Evolutionary conservation across 1,140 invertebrate species (phyloP).

Genomic region (Vanessa atalanta): DNA sequence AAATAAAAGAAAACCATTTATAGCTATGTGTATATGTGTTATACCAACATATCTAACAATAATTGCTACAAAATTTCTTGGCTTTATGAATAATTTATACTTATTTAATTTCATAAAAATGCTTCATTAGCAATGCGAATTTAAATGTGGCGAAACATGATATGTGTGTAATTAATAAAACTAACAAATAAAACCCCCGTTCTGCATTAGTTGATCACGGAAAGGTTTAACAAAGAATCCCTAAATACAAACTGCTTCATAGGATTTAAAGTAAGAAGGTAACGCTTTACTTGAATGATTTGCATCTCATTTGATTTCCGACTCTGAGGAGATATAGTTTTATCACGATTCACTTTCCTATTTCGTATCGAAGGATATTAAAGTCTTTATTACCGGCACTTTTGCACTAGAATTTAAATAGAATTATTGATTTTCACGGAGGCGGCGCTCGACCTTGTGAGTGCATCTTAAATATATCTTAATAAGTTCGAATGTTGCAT

Average conservation of each 20-base stretch:
- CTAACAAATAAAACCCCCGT: too few relatives aligned
- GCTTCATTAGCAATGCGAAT: conserved; percentile 4
- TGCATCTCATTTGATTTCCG: too few relatives aligned
- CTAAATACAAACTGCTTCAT: too few relatives aligned
- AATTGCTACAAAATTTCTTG: not conserved
- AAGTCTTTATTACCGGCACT: not conserved
- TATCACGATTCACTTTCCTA: not conserved
- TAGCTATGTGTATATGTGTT: too few relatives aligned
- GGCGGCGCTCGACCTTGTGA: not conserved
- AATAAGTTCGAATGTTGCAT: not conserved
- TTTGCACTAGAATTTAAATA: not conserved
- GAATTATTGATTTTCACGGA: not conserved
- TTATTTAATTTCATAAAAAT: not conserved
- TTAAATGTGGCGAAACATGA: not conserved
- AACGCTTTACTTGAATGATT: too few relatives aligned
- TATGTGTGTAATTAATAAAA: not conserved
- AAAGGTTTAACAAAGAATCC: too few relatives aligned
- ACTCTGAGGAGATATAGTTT: not conserved
- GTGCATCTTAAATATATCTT: not conserved
- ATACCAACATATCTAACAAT: not conserved
- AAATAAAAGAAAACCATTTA: not conserved
- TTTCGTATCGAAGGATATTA: not conserved
- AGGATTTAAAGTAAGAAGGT: too few relatives aligned
- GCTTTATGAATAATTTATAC: not conserved
- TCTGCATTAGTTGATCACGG: too few relatives aligned